Evolutionary conservation across 1,140 invertebrate genomes (phyloP).

Genomic region (Panagrolaimus sp.): DNA sequence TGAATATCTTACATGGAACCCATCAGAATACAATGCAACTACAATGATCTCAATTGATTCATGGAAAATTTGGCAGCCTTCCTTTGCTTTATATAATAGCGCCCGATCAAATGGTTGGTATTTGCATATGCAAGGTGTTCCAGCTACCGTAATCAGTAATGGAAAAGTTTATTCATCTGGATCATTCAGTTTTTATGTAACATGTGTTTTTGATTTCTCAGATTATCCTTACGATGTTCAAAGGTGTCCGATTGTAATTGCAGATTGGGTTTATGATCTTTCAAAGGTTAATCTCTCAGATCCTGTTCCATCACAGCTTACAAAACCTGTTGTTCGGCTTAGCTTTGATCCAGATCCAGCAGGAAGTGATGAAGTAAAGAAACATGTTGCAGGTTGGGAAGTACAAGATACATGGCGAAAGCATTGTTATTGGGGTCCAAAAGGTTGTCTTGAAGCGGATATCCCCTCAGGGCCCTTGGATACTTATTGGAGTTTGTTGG

Average conservation of each 20-base stretch:
- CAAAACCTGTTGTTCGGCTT: constrained; percentile 45
- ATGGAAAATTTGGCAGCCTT: constrained; percentile 56
- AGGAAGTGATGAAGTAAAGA: constrained; percentile 29
- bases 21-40: constrained; percentile 46
- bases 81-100: constrained; percentile 54
- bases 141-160: constrained; percentile 39
- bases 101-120: constrained; percentile 51
- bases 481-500: constrained; percentile 52
- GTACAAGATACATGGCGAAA: constrained; percentile 45
- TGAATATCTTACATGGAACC: constrained; percentile 52
- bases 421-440: constrained; percentile 52
- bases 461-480: constrained; percentile 31
- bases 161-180: constrained; percentile 44
- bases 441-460: constrained; percentile 25
- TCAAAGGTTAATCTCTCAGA: constrained; percentile 52
- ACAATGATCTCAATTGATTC: constrained; percentile 40
- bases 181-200: constrained; percentile 52
- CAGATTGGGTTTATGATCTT: constrained; percentile 57
- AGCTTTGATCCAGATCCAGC: constrained; percentile 44
- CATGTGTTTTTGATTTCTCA: constrained; percentile 52
- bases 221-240: constrained; percentile 50
- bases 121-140: constrained; percentile 52
- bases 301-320: constrained; percentile 11
- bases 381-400: constrained; percentile 54
- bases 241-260: constrained; percentile 56